Conservation (phyloP, 2,797 vertebrate genomes). For the Botia almorhae region DNA sequence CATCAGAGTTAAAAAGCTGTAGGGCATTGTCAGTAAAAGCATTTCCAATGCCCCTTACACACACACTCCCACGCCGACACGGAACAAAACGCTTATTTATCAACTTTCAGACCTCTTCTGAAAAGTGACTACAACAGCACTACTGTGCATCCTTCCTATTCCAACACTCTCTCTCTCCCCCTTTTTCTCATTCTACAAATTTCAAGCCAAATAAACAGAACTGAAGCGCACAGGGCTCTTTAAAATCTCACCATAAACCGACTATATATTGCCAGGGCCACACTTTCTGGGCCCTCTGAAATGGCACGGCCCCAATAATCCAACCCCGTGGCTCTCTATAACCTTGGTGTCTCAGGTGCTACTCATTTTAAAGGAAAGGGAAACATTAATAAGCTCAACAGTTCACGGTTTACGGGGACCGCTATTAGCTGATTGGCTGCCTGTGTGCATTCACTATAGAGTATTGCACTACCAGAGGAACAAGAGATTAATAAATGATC, state of each 20-base stretch:
- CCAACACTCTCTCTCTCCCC: constrained; percentile 48
- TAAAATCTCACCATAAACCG: constrained; percentile 41
- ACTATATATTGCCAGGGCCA: constrained; percentile 6
- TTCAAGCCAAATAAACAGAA: constrained; percentile 50
- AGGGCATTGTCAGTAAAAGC: constrained; percentile 56
- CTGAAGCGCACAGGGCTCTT: constrained; percentile 37
- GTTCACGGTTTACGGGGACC: constrained; percentile 62
- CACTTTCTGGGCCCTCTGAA: constrained; percentile 20
- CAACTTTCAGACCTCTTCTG: constrained; percentile 68
- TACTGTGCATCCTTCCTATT: constrained; percentile 62
- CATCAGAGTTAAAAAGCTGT: constrained; percentile 50
- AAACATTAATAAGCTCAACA: constrained; percentile 48
- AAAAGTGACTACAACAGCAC: constrained; percentile 77
- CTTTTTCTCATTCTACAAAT: constrained; percentile 38
- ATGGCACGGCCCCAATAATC: constrained; percentile 21
- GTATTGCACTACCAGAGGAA: constrained; percentile 18
- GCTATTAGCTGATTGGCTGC: constrained; percentile 64
- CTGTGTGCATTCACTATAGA: constrained; percentile 49
- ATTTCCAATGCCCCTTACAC: constrained; percentile 50
- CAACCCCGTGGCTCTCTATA: background rate
- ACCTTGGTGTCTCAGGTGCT: constrained; percentile 61
- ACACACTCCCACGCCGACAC: constrained; percentile 60
- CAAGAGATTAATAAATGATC: constrained; percentile 39
- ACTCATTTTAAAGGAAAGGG: constrained; percentile 50
- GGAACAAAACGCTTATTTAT: constrained; percentile 77